Evolutionary conservation across 2,113 vertebrate species (phyloP).

Genomic region (Varanus komodoensis): DNA sequence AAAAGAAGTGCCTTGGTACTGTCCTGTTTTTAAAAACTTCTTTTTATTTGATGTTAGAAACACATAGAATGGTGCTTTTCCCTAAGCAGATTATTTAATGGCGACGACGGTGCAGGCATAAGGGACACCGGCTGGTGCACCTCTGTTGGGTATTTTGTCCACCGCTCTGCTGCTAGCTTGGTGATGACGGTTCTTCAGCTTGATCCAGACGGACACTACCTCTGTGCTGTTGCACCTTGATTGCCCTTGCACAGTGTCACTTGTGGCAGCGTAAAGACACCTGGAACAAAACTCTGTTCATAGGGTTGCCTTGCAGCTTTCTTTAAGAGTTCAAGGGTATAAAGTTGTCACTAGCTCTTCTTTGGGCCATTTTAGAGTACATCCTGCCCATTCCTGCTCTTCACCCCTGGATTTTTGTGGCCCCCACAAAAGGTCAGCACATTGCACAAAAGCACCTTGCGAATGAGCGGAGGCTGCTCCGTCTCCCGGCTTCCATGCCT

Average conservation of each 20-base stretch:
- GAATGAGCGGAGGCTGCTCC: too few relatives aligned
- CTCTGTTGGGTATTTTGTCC: background rate
- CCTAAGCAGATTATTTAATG: too few relatives aligned
- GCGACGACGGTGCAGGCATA: background rate
- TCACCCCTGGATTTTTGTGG: background rate
- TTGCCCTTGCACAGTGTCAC: too few relatives aligned
- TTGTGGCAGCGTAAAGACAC: too few relatives aligned
- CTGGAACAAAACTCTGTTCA: background rate
- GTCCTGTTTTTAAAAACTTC: background rate
- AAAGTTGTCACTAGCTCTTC: background rate
- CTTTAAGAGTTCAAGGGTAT: background rate
- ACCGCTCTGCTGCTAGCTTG: too few relatives aligned
- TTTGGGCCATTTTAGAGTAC: background rate
- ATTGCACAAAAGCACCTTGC: too few relatives aligned
- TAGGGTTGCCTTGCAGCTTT: background rate
- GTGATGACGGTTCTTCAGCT: too few relatives aligned
- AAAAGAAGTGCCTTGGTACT: slow-evolving; percentile 87
- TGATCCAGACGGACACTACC: too few relatives aligned
- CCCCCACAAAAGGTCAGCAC: background rate
- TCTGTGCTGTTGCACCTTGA: too few relatives aligned
- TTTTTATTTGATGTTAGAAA: background rate
- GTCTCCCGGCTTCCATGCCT: too few relatives aligned
- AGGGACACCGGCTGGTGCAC: background rate
- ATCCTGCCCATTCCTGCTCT: background rate
- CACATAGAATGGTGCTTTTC: too few relatives aligned